These are phyloP conservation scores for Pseudorhiza aurosa DNA, from an alignment of 30 jellyfish, hydroid and myxozoan genomes.

Conservation along the genomic window DNA sequence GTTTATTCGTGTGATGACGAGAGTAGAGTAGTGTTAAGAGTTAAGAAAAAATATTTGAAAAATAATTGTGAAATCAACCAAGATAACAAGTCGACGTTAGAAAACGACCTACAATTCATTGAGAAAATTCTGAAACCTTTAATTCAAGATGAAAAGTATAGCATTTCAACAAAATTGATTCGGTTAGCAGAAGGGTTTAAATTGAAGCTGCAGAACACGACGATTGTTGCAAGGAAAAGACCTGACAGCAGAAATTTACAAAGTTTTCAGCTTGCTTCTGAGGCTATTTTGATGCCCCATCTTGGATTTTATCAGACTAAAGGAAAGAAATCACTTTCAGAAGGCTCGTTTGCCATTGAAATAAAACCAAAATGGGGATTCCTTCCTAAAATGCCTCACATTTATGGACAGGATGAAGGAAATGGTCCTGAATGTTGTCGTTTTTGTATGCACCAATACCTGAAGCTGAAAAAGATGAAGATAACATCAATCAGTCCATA, in stretches of 20 bases:
- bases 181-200: background rate
- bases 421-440: slow-evolving; percentile 43
- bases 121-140: slow-evolving; percentile 21
- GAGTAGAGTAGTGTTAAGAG: slow-evolving; percentile 37
- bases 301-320: slow-evolving; percentile 25
- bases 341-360: slow-evolving; percentile 58
- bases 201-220: background rate
- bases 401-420: background rate
- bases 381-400: slow-evolving; percentile 31
- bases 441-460: slow-evolving; percentile 79
- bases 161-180: slow-evolving; percentile 2
- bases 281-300: slow-evolving; percentile 48
- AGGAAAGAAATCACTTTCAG: background rate
- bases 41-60: slow-evolving; percentile 23
- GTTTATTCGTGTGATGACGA: slow-evolving; percentile 33
- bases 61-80: background rate
- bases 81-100: background rate
- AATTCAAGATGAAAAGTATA: slow-evolving; percentile 18
- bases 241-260: slow-evolving; percentile 41
- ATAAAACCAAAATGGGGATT: slow-evolving; percentile 95
- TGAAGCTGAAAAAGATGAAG: slow-evolving; percentile 45
- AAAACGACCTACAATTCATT: background rate
- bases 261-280: background rate
- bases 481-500: slow-evolving; percentile 28
- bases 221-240: background rate